These are phyloP conservation scores for Heteropelma amictum DNA, from an alignment of 2,888 invertebrate genomes.

Conservation along the genomic window DNA sequence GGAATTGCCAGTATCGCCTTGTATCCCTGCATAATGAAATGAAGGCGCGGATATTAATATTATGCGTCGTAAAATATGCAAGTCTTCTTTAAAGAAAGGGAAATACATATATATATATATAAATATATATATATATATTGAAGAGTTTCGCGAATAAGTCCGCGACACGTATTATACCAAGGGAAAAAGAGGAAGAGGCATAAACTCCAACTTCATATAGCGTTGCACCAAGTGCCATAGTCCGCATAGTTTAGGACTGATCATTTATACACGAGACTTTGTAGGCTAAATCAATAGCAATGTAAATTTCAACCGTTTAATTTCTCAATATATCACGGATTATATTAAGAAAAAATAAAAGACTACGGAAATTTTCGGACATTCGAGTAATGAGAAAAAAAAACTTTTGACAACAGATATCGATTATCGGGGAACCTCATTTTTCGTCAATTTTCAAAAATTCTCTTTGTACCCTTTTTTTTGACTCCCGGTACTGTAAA, in stretches of 20 bases:
- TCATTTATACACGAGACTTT: conserved; percentile 24
- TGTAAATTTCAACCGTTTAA: neutral
- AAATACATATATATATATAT: too few relatives aligned
- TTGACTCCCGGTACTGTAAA: too few relatives aligned
- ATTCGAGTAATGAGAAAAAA: too few relatives aligned
- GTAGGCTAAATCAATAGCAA: conserved; percentile 1
- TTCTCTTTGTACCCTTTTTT: too few relatives aligned
- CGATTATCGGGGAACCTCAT: too few relatives aligned
- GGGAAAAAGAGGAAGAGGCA: conserved; percentile 11
- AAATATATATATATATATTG: too few relatives aligned
- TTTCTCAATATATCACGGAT: too few relatives aligned
- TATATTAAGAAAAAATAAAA: too few relatives aligned
- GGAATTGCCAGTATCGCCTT: conserved; percentile 64
- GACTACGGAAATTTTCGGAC: too few relatives aligned
- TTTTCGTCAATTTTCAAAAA: too few relatives aligned
- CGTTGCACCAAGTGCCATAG: conserved; percentile 72
- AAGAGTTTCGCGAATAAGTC: neutral
- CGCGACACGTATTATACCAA: neutral
- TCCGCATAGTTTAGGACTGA: conserved; percentile 59
- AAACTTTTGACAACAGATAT: too few relatives aligned
- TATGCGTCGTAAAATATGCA: conserved; percentile 63
- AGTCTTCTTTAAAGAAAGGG: too few relatives aligned
- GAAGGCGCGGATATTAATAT: conserved; percentile 65
- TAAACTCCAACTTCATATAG: conserved; percentile 62
- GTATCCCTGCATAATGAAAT: conserved; percentile 62